Percentiles rank a stretch among this genome's conserved stretches.
Conservation (phyloP, 2,888 invertebrate genomes). For the Biston stratarius region DNA sequence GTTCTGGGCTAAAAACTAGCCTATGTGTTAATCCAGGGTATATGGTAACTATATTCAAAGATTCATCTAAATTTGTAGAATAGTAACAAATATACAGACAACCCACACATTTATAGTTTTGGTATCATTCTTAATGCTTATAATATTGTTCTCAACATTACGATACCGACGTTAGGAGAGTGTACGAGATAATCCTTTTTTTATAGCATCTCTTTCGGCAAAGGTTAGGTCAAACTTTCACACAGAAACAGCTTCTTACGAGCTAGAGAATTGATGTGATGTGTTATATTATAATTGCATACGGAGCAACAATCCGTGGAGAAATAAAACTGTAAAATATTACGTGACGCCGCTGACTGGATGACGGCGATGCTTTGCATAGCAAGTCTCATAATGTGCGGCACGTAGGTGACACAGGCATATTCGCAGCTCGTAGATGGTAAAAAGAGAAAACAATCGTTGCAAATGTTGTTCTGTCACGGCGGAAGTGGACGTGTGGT, state of each 20-base stretch:
- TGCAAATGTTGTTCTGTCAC: constrained; percentile 41
- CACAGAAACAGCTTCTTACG: not conserved
- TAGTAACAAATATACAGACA: too few species aligned
- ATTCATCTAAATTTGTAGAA: too few species aligned
- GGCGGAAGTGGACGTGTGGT: constrained; percentile 43
- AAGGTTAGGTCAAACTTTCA: too few species aligned
- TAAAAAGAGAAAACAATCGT: constrained; percentile 40
- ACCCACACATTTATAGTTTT: too few species aligned
- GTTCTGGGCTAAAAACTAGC: too few species aligned
- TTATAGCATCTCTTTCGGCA: too few species aligned
- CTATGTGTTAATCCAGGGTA: too few species aligned
- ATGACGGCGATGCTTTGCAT: constrained; percentile 9
- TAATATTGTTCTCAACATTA: too few species aligned
- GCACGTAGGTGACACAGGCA: constrained; percentile 28
- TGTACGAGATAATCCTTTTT: too few species aligned
- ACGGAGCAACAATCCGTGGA: not conserved
- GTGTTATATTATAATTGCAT: not conserved
- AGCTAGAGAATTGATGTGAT: not conserved
- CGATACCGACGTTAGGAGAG: too few species aligned
- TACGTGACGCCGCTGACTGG: constrained; percentile 19
- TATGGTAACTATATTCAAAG: too few species aligned
- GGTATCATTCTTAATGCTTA: too few species aligned
- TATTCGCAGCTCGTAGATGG: constrained; percentile 21
- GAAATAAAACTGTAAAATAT: constrained; percentile 13
- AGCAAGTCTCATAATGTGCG: constrained; percentile 15